A percentile compares a stretch with the other conserved stretches of the same genome.
Conservation (phyloP, 2,113 vertebrate species). For the Brachionichthys hirsutus region DNA sequence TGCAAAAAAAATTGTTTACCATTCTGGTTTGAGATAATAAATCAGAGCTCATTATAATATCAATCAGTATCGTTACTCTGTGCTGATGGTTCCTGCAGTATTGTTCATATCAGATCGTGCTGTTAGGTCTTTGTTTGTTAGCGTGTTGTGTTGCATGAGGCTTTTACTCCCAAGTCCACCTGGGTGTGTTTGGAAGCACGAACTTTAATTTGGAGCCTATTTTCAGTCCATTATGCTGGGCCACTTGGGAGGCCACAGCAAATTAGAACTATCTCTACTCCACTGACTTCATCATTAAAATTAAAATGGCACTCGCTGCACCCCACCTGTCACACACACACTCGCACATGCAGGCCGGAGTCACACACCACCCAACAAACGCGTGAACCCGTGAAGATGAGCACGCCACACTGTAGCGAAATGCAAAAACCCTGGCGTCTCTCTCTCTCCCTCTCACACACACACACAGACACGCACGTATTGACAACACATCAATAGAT, state of each 20-base stretch:
- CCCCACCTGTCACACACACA: conserved; percentile 56
- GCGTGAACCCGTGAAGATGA: background rate
- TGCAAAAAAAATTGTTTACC: too few relatives aligned
- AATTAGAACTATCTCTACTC: conserved; percentile 76
- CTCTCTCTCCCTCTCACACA: conserved; percentile 8
- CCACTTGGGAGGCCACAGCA: conserved; percentile 68
- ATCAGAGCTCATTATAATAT: too few relatives aligned
- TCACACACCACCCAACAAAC: conserved; percentile 12
- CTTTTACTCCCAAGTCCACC: conserved; percentile 40
- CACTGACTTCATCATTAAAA: conserved; percentile 77
- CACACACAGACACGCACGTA: background rate
- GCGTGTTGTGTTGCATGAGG: background rate
- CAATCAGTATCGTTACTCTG: too few relatives aligned
- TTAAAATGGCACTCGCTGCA: conserved; percentile 64
- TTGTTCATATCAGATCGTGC: too few relatives aligned
- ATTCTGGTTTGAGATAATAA: too few relatives aligned
- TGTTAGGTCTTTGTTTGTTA: background rate
- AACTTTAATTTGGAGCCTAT: conserved; percentile 72
- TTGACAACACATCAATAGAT: too few relatives aligned
- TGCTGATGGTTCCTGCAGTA: too few relatives aligned
- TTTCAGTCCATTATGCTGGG: conserved; percentile 73
- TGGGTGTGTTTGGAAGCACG: conserved; percentile 52
- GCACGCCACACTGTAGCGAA: too few relatives aligned
- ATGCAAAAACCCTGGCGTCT: too few relatives aligned
- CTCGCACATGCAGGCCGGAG: conserved; percentile 28